A percentile compares a stretch with the other conserved stretches of the same genome.
These are phyloP conservation scores for Rhyacichthys aspro DNA, from an alignment of 2,797 vertebrate genomes.

Conservation along the genomic window DNA sequence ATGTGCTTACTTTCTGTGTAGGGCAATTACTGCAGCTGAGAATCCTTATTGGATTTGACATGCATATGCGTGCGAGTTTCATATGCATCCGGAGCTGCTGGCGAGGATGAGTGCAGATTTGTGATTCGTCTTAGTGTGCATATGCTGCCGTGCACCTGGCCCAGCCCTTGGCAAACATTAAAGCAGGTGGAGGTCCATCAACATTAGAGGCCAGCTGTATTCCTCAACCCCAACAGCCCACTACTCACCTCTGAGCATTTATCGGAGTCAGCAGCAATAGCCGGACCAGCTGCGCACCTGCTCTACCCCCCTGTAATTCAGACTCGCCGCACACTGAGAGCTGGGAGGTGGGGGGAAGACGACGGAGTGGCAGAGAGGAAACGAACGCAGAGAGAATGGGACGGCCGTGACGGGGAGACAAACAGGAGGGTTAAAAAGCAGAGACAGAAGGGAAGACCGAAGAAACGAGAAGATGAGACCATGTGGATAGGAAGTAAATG, in stretches of 20 bases:
- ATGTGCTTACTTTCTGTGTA: conserved; percentile 32
- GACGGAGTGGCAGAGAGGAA: background rate
- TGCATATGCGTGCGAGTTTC: conserved; percentile 39
- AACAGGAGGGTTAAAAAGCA: conserved; percentile 28
- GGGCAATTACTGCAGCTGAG: conserved; percentile 50
- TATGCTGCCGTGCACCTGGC: conserved; percentile 59
- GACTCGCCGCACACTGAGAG: conserved; percentile 21
- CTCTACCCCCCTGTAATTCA: conserved; percentile 37
- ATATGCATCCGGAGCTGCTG: background rate
- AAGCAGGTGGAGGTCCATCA: conserved; percentile 65
- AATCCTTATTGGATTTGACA: conserved; percentile 54
- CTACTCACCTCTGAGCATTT: conserved; percentile 60
- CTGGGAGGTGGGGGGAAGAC: no score
- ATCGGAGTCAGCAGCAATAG: conserved; percentile 62
- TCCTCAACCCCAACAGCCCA: conserved; percentile 59
- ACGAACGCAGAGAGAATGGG: conserved; percentile 5
- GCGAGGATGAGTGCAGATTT: background rate
- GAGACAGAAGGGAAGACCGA: conserved; percentile 25
- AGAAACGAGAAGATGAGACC: conserved; percentile 20
- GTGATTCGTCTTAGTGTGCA: conserved; percentile 10
- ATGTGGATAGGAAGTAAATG: background rate
- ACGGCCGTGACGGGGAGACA: conserved; percentile 31
- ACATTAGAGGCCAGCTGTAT: conserved; percentile 69
- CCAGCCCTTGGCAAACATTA: conserved; percentile 44
- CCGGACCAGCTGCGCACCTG: conserved; percentile 60